phyloP scores from a whole-genome alignment of 2,888 invertebrate species.

The Pammene fasciana region DNA sequence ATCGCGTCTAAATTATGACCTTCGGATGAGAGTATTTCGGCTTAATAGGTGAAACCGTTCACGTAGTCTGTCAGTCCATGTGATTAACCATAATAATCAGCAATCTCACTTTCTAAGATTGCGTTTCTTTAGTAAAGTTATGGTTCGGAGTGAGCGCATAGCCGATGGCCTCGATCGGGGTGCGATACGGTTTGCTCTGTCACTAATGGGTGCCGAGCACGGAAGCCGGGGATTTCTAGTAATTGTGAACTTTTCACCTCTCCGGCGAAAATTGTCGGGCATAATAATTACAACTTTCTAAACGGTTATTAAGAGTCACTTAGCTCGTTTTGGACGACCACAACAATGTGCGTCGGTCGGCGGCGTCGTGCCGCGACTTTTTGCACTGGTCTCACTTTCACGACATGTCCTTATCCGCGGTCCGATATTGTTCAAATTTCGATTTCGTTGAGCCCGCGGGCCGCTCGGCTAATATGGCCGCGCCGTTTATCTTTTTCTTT shows the following conservation, averaged over 20 bases:
- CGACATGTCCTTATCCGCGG: slow-evolving; percentile 71
- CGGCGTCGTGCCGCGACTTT: slow-evolving; percentile 59
- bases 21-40: slow-evolving; percentile 53
- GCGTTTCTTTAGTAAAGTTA: slow-evolving; percentile 52
- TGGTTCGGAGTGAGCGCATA: slow-evolving; percentile 45
- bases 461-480: slow-evolving; percentile 47
- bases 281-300: slow-evolving; percentile 72
- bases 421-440: slow-evolving; percentile 70
- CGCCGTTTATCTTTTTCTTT: slow-evolving; percentile 40
- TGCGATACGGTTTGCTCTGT: slow-evolving; percentile 40
- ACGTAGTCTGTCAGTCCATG: slow-evolving; percentile 47
- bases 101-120: slow-evolving; percentile 58
- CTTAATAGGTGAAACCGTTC: slow-evolving; percentile 63
- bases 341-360: slow-evolving; percentile 49
- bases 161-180: slow-evolving; percentile 41
- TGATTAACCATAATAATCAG: slow-evolving; percentile 50
- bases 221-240: slow-evolving; percentile 56
- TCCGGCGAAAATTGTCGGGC: slow-evolving; percentile 56
- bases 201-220: slow-evolving; percentile 57
- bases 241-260: slow-evolving; percentile 60
- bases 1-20: slow-evolving; percentile 69
- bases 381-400: slow-evolving; percentile 67
- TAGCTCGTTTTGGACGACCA: slow-evolving; percentile 49
- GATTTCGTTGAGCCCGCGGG: slow-evolving; percentile 62
- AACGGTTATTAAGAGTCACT: slow-evolving; percentile 63